These are phyloP conservation scores for Catharus bicknelli DNA, from an alignment of 2,113 vertebrate species.

Conservation along the genomic window DNA sequence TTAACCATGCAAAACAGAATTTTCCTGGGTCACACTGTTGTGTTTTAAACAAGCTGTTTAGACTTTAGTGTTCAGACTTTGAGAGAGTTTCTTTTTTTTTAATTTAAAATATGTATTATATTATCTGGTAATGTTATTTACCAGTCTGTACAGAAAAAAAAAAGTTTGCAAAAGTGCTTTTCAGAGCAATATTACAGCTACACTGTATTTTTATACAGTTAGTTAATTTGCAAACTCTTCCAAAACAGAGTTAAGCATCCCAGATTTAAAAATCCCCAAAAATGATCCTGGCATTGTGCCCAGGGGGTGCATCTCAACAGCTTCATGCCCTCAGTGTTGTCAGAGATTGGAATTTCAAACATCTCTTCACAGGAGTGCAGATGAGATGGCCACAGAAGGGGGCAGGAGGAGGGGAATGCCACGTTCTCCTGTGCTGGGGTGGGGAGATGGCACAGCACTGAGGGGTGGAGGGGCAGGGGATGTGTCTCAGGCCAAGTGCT, in stretches of 20 bases:
- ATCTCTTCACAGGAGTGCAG: background rate
- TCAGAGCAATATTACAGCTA: slow-evolving; percentile 39
- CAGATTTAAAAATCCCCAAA: background rate
- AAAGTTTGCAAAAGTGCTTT: slow-evolving; percentile 72
- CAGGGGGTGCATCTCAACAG: background rate
- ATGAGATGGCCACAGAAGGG: background rate
- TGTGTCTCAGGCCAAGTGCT: background rate
- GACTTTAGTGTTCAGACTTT: slow-evolving; percentile 67
- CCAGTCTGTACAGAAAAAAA: slow-evolving; percentile 69
- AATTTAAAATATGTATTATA: slow-evolving; percentile 73
- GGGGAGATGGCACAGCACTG: background rate
- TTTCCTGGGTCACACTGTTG: slow-evolving; percentile 60
- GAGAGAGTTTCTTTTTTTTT: slow-evolving; percentile 58
- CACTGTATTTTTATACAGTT: slow-evolving; percentile 65
- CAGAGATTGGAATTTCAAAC: background rate
- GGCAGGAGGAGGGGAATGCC: background rate
- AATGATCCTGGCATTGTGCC: background rate
- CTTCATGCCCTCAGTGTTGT: background rate
- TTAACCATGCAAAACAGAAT: slow-evolving; percentile 25
- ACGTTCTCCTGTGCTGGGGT: background rate
- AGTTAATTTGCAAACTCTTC: slow-evolving; percentile 58
- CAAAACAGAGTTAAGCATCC: slow-evolving; percentile 18
- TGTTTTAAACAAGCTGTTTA: slow-evolving; percentile 75
- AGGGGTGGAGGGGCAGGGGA: background rate
- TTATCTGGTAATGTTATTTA: slow-evolving; percentile 73